Evolutionary conservation across 2,888 invertebrate genomes (phyloP).

Genomic region (Colostygia pectinataria): DNA sequence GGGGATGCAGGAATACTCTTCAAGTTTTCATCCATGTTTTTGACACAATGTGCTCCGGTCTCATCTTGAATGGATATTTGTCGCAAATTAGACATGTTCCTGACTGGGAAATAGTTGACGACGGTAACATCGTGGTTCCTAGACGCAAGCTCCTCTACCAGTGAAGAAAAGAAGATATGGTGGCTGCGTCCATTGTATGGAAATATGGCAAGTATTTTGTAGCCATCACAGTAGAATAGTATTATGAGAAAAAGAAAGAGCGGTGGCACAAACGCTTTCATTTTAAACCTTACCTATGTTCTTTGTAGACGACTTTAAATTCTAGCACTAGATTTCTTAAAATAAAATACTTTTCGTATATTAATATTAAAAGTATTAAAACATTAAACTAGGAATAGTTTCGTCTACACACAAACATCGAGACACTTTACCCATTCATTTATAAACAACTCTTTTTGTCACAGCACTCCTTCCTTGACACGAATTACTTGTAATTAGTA

Average conservation of each 20-base stretch:
- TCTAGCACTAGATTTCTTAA: too few relatives aligned
- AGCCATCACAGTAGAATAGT: conserved; percentile 23
- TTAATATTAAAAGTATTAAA: too few relatives aligned
- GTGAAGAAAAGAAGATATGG: conserved; percentile 44
- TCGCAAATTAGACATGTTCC: conserved; percentile 53
- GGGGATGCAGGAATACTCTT: conserved; percentile 23
- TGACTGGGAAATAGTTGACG: conserved; percentile 55
- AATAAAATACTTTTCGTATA: too few relatives aligned
- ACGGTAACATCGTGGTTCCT: conserved; percentile 55
- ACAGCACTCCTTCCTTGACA: too few relatives aligned
- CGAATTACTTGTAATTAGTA: too few relatives aligned
- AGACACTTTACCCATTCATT: background rate
- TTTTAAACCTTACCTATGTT: conserved; percentile 5
- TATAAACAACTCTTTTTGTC: background rate
- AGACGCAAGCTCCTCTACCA: conserved; percentile 48
- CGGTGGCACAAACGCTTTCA: conserved; percentile 1
- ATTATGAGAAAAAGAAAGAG: conserved; percentile 13
- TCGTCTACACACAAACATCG: too few relatives aligned
- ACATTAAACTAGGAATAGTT: too few relatives aligned
- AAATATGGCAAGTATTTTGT: conserved; percentile 47
- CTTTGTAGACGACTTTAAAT: too few relatives aligned
- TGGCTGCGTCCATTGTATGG: conserved; percentile 51
- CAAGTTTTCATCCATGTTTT: conserved; percentile 31
- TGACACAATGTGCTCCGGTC: conserved; percentile 24
- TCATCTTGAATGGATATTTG: conserved; percentile 49